phyloP scores from a whole-genome alignment of 2,888 invertebrate genomes.

The Trichopria drosophilae region DNA sequence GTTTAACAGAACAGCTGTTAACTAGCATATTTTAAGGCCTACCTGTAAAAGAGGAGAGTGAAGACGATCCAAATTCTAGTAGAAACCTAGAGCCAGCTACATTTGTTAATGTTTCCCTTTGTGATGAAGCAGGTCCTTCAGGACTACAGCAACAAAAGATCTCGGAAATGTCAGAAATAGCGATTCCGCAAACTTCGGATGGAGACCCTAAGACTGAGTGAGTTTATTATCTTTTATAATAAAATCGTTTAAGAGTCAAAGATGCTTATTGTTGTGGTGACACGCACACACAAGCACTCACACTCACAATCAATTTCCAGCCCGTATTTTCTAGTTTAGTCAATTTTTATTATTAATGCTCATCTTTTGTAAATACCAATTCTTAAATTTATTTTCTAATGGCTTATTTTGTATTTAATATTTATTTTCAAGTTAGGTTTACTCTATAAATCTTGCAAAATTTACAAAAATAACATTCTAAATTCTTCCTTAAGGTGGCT shows the following conservation, averaged over 20 bases:
- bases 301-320: too few species aligned
- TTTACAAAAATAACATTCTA: too few species aligned
- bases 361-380: too few species aligned
- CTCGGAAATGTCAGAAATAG: constrained; percentile 52
- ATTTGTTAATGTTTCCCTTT: constrained; percentile 55
- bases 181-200: constrained; percentile 47
- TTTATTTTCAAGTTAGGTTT: too few species aligned
- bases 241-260: constrained; percentile 46
- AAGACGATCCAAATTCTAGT: constrained; percentile 49
- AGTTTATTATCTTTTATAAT: constrained; percentile 46
- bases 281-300: constrained; percentile 44
- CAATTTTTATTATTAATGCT: too few species aligned
- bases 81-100: constrained; percentile 53
- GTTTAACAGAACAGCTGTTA: background rate
- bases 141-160: constrained; percentile 57
- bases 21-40: constrained; percentile 41
- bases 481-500: too few species aligned
- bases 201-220: constrained; percentile 57
- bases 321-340: background rate
- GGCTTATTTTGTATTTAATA: too few species aligned
- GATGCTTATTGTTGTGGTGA: constrained; percentile 53
- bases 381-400: too few species aligned
- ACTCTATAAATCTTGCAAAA: too few species aligned
- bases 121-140: constrained; percentile 57
- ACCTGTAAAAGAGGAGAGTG: constrained; percentile 55